A percentile compares a stretch with the other conserved stretches of the same genome.
These are phyloP conservation scores for Thamnaconus septentrionalis DNA, from an alignment of 2,113 vertebrate genomes.

Conservation along the genomic window DNA sequence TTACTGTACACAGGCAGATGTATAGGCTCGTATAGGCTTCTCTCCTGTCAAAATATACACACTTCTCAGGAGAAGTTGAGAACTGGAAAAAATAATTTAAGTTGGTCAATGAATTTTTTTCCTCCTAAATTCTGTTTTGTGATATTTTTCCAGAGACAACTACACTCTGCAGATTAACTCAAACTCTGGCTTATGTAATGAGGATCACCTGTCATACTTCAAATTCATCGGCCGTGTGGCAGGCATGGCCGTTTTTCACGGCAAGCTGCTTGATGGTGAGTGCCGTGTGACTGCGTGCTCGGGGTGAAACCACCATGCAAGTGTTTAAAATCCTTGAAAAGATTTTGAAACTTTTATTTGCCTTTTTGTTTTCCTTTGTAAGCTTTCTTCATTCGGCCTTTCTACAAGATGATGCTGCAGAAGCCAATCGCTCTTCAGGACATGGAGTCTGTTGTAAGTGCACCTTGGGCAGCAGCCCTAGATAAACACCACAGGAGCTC, in stretches of 20 bases:
- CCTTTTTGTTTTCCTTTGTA: slow-evolving; percentile 34
- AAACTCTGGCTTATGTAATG: slow-evolving; percentile 96
- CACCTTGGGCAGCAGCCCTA: not conserved
- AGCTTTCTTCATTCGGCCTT: slow-evolving; percentile 98
- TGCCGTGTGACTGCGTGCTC: not conserved
- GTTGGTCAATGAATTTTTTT: not conserved
- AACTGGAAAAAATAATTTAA: too few relatives aligned
- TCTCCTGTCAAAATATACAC: too few relatives aligned
- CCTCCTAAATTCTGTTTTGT: not conserved
- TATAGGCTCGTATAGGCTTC: too few relatives aligned
- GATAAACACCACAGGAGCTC: not conserved
- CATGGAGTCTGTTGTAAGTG: slow-evolving; percentile 98
- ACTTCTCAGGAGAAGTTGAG: too few relatives aligned
- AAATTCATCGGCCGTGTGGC: slow-evolving; percentile 98
- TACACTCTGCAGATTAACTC: slow-evolving; percentile 99
- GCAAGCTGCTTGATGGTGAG: slow-evolving; percentile 95
- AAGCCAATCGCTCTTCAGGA: slow-evolving; percentile 93
- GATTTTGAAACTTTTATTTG: not conserved
- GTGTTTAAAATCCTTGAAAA: too few relatives aligned
- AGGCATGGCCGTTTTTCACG: slow-evolving; percentile 97
- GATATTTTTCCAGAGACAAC: slow-evolving; percentile 84
- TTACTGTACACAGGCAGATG: too few relatives aligned
- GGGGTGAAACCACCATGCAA: too few relatives aligned
- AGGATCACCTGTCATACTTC: slow-evolving; percentile 97
- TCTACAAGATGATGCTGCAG: slow-evolving; percentile 99